These are phyloP conservation scores for Acropora tenuis DNA, from an alignment of 64 coral and sea anemone species.

Conservation along the genomic window DNA sequence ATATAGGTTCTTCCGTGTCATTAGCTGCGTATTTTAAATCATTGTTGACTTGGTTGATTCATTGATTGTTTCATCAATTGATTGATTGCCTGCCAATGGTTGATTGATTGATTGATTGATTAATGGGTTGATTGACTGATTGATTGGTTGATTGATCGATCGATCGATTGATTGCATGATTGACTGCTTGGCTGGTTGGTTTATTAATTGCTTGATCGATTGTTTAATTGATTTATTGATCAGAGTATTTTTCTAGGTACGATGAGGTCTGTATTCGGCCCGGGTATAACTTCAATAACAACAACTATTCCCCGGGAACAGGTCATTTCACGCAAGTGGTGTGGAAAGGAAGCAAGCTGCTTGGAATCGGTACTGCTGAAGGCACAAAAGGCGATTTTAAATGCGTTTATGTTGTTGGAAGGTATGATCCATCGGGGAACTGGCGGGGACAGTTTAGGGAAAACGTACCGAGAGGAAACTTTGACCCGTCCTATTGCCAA, in stretches of 20 bases:
- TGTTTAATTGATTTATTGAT: not conserved
- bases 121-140: not conserved
- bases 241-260: slow-evolving; percentile 44
- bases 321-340: slow-evolving; percentile 88
- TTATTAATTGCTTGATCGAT: not conserved
- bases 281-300: slow-evolving; percentile 49
- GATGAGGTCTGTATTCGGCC: slow-evolving; percentile 71
- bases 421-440: slow-evolving; percentile 78
- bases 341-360: slow-evolving; percentile 75
- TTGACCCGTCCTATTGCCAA: slow-evolving; percentile 66
- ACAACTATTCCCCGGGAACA: not conserved
- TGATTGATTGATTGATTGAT: not conserved
- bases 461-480: slow-evolving; percentile 73
- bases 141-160: not conserved
- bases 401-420: slow-evolving; percentile 73
- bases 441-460: slow-evolving; percentile 59
- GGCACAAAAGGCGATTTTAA: slow-evolving; percentile 20
- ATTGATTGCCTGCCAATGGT: not conserved
- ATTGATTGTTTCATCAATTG: not conserved
- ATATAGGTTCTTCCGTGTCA: too few relatives aligned
- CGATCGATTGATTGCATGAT: not conserved
- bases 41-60: too few relatives aligned
- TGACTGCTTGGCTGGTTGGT: not conserved
- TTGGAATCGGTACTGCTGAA: slow-evolving; percentile 75
- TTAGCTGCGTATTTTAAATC: too few relatives aligned